phyloP scores from a whole-genome alignment of 2,113 vertebrate genomes.

The Neolamprologus devosi region DNA sequence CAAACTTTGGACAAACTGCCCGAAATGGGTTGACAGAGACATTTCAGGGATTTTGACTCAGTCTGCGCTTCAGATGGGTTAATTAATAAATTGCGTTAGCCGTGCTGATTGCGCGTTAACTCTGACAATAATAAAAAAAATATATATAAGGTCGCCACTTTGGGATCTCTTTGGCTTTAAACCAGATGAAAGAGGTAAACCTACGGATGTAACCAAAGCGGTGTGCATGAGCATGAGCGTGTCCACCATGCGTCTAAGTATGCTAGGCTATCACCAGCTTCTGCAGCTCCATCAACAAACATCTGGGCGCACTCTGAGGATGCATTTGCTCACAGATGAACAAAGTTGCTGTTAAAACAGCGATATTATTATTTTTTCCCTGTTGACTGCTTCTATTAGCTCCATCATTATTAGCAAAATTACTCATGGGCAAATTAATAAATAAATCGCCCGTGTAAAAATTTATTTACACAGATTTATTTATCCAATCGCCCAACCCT shows the following conservation, averaged over 20 bases:
- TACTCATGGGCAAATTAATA: neutral
- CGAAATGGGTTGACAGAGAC: neutral
- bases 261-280: neutral
- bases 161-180: neutral
- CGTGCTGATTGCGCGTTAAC: neutral
- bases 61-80: neutral
- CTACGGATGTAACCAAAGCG: neutral
- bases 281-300: neutral
- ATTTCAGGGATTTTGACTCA: neutral
- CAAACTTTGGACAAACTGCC: neutral
- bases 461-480: accelerated
- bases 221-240: accelerated
- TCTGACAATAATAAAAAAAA: neutral
- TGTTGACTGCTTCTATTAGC: neutral
- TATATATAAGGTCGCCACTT: neutral
- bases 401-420: neutral
- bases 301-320: neutral
- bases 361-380: neutral
- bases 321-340: neutral
- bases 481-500: neutral
- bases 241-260: neutral
- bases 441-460: neutral
- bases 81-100: neutral
- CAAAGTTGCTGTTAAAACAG: accelerated
- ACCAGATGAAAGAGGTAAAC: neutral